phyloP scores from a whole-genome alignment of 2,888 invertebrate genomes.

The Lamellibrachia satsuma region DNA sequence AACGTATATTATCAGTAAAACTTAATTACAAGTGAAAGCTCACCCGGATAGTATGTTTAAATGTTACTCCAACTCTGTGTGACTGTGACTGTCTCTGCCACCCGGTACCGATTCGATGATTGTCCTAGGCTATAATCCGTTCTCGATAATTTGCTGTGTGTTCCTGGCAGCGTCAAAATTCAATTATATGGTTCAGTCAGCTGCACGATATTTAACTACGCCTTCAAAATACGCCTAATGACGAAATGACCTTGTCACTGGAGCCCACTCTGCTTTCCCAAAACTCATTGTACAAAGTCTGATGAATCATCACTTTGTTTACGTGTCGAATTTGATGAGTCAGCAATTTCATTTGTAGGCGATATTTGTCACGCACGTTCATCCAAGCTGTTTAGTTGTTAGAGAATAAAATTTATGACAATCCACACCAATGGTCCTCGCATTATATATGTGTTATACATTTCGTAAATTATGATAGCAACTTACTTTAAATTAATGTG shows the following conservation, averaged over 20 bases:
- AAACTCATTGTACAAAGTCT: constrained; percentile 3
- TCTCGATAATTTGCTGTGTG: not conserved
- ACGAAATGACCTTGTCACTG: not conserved
- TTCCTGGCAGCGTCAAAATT: not conserved
- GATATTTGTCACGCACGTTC: not conserved
- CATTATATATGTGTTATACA: not conserved
- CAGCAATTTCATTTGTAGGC: not conserved
- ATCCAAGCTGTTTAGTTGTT: not conserved
- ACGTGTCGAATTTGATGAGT: constrained; percentile 13
- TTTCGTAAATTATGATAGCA: not conserved
- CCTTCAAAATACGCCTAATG: not conserved
- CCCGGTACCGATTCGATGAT: not conserved
- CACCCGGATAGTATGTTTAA: not conserved
- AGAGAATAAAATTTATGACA: not conserved
- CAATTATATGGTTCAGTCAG: not conserved
- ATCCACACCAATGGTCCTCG: not conserved
- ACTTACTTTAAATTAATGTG: not conserved
- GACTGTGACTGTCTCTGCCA: not conserved
- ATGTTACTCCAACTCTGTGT: not conserved
- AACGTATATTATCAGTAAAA: not conserved
- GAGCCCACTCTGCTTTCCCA: not conserved
- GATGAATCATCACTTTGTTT: not conserved
- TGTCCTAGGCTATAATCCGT: not conserved
- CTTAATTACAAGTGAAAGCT: not conserved
- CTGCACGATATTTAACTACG: not conserved